phyloP scores from a whole-genome alignment of 2,888 invertebrate species.

The Candidula unifasciata region DNA sequence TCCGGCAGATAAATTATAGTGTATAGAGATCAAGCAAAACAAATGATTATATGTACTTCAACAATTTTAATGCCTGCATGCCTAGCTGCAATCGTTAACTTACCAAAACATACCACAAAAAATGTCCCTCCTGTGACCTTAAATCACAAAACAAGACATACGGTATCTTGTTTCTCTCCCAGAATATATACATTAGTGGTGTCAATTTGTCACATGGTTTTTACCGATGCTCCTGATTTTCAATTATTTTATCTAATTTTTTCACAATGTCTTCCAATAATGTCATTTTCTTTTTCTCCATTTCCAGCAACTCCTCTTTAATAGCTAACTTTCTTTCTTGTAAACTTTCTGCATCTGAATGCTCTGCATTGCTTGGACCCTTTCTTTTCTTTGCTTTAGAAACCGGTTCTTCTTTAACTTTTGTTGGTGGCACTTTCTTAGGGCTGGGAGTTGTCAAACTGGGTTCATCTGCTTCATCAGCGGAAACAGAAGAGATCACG shows the following conservation, averaged over 20 bases:
- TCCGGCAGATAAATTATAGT: too few relatives aligned
- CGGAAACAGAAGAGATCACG: conserved; percentile 29
- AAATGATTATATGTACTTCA: too few relatives aligned
- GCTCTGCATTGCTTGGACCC: not conserved
- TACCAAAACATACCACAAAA: too few relatives aligned
- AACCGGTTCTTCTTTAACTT: conserved; percentile 35
- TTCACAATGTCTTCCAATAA: conserved; percentile 39
- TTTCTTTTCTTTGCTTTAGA: conserved; percentile 40
- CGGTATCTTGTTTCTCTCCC: too few relatives aligned
- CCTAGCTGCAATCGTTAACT: too few relatives aligned
- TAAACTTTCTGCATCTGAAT: conserved; percentile 6
- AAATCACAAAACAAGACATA: too few relatives aligned
- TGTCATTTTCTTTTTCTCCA: conserved; percentile 43
- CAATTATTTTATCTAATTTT: conserved; percentile 48
- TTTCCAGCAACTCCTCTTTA: conserved; percentile 47
- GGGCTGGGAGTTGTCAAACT: not conserved
- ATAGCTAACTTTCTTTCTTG: conserved; percentile 44
- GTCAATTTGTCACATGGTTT: too few relatives aligned
- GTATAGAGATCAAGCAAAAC: too few relatives aligned
- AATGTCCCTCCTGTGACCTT: too few relatives aligned
- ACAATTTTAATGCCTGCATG: too few relatives aligned
- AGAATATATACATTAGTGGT: too few relatives aligned
- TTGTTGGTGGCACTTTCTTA: not conserved
- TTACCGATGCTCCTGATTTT: conserved; percentile 45
- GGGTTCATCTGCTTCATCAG: conserved; percentile 32